Evolutionary conservation across 30 jellyfish, hydroid and myxozoan species (phyloP).

Genomic region (Mastigias papua): DNA sequence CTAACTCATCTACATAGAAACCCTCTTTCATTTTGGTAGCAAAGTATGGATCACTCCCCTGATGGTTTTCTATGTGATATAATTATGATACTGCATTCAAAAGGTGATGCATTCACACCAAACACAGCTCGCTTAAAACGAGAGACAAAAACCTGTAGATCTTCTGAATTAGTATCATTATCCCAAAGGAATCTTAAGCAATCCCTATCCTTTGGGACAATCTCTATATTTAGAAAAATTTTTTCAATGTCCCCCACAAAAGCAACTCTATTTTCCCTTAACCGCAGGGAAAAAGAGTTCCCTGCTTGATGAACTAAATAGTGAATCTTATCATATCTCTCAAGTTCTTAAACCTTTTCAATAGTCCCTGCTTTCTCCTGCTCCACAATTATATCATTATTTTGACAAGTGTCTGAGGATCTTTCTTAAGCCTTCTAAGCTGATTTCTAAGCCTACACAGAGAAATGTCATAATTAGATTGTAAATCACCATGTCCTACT

Average conservation of each 20-base stretch:
- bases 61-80: neutral
- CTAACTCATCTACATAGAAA: slow-evolving; percentile 52
- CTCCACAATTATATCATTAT: slow-evolving; percentile 10
- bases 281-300: neutral
- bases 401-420: neutral
- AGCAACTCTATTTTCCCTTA: slow-evolving; percentile 5
- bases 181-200: slow-evolving; percentile 35
- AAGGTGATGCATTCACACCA: slow-evolving; percentile 25
- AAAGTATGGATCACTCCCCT: slow-evolving; percentile 3
- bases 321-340: slow-evolving; percentile 4
- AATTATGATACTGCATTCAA: slow-evolving; percentile 19
- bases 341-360: neutral
- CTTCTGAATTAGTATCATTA: slow-evolving; percentile 6
- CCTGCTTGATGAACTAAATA: slow-evolving; percentile 21
- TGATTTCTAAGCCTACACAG: neutral
- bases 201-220: slow-evolving; percentile 19
- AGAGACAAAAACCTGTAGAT: neutral
- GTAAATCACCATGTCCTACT: slow-evolving; percentile 8
- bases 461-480: slow-evolving; percentile 22
- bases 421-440: slow-evolving; percentile 5
- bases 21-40: neutral
- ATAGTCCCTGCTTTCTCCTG: slow-evolving; percentile 16
- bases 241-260: slow-evolving; percentile 43
- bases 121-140: slow-evolving; percentile 33
- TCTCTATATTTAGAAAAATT: slow-evolving; percentile 33